phyloP scores from a whole-genome alignment of 1,140 invertebrate genomes.

The Aphelinus atriplicis region DNA sequence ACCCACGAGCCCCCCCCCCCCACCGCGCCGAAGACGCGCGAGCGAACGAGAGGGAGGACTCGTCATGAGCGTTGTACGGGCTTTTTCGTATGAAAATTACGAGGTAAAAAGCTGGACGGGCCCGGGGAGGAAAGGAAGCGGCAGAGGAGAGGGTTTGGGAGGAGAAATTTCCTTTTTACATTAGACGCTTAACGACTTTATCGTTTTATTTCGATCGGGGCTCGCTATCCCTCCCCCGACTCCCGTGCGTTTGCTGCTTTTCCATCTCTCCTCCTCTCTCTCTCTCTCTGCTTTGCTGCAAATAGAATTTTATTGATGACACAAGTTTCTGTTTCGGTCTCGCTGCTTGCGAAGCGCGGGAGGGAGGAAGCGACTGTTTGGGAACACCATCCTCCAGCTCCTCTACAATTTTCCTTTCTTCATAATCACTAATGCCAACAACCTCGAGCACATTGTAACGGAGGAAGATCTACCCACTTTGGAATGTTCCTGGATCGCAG shows the following conservation, averaged over 20 bases:
- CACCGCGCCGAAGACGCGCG: background rate
- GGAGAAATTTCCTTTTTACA: constrained; percentile 33
- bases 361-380: no score
- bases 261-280: constrained; percentile 3
- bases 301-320: constrained; percentile 12
- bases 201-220: background rate
- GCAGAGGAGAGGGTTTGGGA: background rate
- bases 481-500: background rate
- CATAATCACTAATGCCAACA: background rate
- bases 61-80: constrained; percentile 6
- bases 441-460: background rate
- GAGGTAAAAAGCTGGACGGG: constrained; percentile 1
- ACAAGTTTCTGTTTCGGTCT: background rate
- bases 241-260: no score
- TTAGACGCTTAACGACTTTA: constrained; percentile 31
- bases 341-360: no score
- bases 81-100: constrained; percentile 32
- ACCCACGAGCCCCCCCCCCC: background rate
- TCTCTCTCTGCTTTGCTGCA: constrained; percentile 19
- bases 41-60: background rate
- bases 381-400: background rate
- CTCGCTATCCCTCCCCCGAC: no score
- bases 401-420: background rate
- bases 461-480: background rate
- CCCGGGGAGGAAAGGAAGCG: background rate